Conservation (phyloP, 1,140 invertebrate species). For the Mamestra configurata region DNA sequence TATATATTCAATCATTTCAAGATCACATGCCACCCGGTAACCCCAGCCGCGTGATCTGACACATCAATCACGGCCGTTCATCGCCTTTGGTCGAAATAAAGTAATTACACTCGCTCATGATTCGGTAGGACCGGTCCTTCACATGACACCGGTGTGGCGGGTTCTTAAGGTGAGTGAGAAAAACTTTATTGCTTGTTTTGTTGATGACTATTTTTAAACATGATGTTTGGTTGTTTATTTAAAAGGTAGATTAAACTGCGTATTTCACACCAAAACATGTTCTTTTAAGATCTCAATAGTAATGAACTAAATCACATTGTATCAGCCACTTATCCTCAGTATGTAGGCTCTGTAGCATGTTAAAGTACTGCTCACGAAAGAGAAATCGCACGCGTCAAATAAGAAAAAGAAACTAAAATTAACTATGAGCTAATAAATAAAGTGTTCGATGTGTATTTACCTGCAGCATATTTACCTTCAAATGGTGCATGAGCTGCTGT, state of each 20-base stretch:
- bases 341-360: not conserved
- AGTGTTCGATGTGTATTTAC: slow-evolving; percentile 39
- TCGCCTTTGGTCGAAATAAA: slow-evolving; percentile 22
- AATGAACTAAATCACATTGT: not conserved
- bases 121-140: slow-evolving; percentile 3
- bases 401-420: slow-evolving; percentile 11
- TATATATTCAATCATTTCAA: not conserved
- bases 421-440: slow-evolving; percentile 37
- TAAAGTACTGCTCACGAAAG: not conserved
- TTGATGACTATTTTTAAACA: slow-evolving; percentile 26
- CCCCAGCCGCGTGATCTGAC: not conserved
- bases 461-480: slow-evolving; percentile 90
- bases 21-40: not conserved
- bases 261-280: not conserved
- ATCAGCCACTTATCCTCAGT: not conserved
- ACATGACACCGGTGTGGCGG: slow-evolving; percentile 19
- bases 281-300: not conserved
- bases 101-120: slow-evolving; percentile 24
- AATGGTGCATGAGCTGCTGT: slow-evolving; percentile 95
- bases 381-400: slow-evolving; percentile 10
- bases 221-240: not conserved
- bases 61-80: slow-evolving; percentile 15
- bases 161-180: not conserved
- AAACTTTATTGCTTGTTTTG: slow-evolving; percentile 1
- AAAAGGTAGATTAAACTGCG: not conserved